phyloP scores from a whole-genome alignment of 2,113 vertebrate species.

The Poecilia latipinna region DNA sequence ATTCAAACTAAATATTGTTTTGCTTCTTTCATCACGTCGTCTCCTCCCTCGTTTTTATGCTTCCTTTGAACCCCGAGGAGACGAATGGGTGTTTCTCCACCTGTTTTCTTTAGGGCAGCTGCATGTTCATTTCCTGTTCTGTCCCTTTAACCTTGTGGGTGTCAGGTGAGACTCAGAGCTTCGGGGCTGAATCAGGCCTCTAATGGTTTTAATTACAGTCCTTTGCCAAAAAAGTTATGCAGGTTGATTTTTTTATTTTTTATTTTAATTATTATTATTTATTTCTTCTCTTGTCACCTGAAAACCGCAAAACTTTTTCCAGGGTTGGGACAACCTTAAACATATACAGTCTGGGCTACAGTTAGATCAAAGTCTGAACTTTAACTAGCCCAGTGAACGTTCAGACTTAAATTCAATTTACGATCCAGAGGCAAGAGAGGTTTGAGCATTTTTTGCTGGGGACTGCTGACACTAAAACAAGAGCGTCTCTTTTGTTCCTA shows the following conservation, averaged over 20 bases:
- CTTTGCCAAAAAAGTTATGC: background rate
- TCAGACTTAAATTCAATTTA: too few relatives aligned
- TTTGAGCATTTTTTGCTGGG: too few relatives aligned
- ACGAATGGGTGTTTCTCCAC: conserved; percentile 52
- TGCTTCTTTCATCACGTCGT: conserved; percentile 10
- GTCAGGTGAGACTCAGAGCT: conserved; percentile 28
- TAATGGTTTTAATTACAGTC: conserved; percentile 31
- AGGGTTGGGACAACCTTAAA: too few relatives aligned
- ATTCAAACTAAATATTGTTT: conserved; percentile 35
- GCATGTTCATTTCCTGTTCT: conserved; percentile 50
- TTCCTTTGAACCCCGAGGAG: conserved; percentile 40
- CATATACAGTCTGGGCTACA: too few relatives aligned
- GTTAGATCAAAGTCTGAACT: too few relatives aligned
- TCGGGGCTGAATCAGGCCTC: conserved; percentile 32
- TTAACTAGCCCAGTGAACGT: too few relatives aligned
- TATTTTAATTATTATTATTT: too few relatives aligned
- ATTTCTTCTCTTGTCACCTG: conserved; percentile 7
- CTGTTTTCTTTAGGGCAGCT: conserved; percentile 70
- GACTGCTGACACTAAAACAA: too few relatives aligned
- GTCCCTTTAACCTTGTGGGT: conserved; percentile 40
- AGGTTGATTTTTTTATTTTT: background rate
- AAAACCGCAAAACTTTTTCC: background rate
- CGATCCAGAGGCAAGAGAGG: too few relatives aligned
- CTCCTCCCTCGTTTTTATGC: conserved; percentile 26
- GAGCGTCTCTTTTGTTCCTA: too few relatives aligned